Base-by-base conservation (phyloP, 2,113 vertebrate species). In the Fulmarus glacialis region DNA sequence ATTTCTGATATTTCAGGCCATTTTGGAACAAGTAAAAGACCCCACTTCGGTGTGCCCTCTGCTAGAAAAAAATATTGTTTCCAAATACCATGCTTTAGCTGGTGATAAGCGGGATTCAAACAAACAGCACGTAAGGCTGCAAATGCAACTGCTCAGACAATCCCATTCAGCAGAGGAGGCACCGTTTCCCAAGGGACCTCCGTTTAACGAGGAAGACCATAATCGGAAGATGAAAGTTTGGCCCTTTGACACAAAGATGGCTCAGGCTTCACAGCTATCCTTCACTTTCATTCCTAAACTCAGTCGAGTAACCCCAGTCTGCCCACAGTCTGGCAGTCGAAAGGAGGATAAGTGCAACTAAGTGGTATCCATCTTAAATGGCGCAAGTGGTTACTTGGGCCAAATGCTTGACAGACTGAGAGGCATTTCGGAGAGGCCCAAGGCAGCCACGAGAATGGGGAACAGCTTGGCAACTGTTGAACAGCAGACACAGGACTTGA, bases 1-100 rank as follows among this genome's bases (percentile, higher is more conserved):
- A 43, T 73, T 85, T 93, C 66, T 77, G 90, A 96, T 81, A 93
- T 82, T 97, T 93, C 94, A 89, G 59, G 87, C 62, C 77, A 82
- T 87, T 93, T 95, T 94, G 92, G 42, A 98, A 85, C 68, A 96
- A 94, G 83, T 68, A 81, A 93, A 89, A 85, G 82, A 45, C 23
- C 26, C 23, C 7, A 11, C 21, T 75, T 91, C n/a, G 40, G 13
- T 27, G 12, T 87, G 52, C n/a, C 19, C 11, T 53, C 42, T 80
- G 66, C 18, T 91, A 29, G 80, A 84, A 88, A 22, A 53, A 30
- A 22, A 32, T 4, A 40, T 13, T 16, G 12, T 64, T 91, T 77
- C 50, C 47, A 83, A 81, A 86, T 80, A 55, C 24, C 18, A 9
- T 30, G 30, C 21, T 43, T 30, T 60, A 26, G 30, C 48, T 72